Evolutionary conservation across 2,888 invertebrate genomes (phyloP).

Genomic region (Agonopterix subpropinquella): DNA sequence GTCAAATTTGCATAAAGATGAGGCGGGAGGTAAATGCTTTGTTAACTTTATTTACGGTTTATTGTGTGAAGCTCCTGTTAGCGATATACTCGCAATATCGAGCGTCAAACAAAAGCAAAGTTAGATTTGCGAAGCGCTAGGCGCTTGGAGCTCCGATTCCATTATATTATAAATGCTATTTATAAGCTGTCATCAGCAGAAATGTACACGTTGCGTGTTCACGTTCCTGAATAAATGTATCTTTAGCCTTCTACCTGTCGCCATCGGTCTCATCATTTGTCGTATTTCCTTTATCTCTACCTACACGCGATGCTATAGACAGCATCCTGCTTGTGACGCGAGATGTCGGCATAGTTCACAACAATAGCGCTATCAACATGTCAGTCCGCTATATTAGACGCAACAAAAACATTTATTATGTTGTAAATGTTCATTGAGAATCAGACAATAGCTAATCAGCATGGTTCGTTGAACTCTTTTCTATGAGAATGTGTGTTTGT

Average conservation of each 20-base stretch:
- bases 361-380: conserved; percentile 5
- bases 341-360: not conserved
- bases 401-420: conserved; percentile 5
- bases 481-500: conserved; percentile 2
- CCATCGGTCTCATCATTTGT: conserved; percentile 2
- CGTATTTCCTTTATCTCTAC: not conserved
- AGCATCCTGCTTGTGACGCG: no score
- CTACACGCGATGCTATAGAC: no score
- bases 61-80: conserved; percentile 1
- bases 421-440: conserved; percentile 5
- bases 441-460: conserved; percentile 12
- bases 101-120: not conserved
- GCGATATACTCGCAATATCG: conserved; percentile 1
- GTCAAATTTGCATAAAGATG: no score
- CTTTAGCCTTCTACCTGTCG: conserved; percentile 6
- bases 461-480: conserved; percentile 21
- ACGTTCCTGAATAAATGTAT: not conserved
- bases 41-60: not conserved
- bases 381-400: not conserved
- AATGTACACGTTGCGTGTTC: conserved; percentile 8
- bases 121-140: conserved; percentile 1
- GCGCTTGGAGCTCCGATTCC: conserved; percentile 8
- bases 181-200: conserved; percentile 10
- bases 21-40: no score
- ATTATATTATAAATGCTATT: conserved; percentile 12